Percentiles rank a stretch among this genome's conserved stretches.
Conservation (phyloP, 2,797 vertebrate genomes). For the Coluber constrictor region DNA sequence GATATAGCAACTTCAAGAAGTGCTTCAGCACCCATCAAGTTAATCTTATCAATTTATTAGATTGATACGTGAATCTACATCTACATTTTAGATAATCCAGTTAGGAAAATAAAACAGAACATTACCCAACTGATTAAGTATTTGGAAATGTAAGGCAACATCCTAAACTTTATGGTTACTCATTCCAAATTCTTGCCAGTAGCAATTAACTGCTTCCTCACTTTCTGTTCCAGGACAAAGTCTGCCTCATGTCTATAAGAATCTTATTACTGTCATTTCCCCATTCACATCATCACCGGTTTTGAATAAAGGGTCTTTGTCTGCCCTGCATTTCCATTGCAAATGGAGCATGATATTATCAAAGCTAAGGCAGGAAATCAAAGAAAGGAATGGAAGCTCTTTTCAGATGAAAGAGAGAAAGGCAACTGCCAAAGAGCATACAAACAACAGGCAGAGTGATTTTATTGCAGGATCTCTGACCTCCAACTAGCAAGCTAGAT, state of each 20-base stretch:
- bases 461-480: constrained; percentile 25
- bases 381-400: constrained; percentile 17
- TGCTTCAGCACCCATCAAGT: background rate
- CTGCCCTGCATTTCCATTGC: background rate
- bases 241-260: constrained; percentile 23
- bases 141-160: background rate
- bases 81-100: background rate
- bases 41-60: background rate
- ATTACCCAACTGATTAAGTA: background rate
- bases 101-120: background rate
- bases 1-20: background rate
- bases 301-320: background rate
- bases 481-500: background rate
- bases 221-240: constrained; percentile 9
- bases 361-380: constrained; percentile 25
- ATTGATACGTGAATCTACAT: background rate
- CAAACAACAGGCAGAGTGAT: background rate
- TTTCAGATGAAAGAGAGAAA: constrained; percentile 18
- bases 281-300: background rate
- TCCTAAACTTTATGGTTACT: background rate
- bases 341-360: constrained; percentile 17
- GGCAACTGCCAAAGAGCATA: background rate
- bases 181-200: background rate
- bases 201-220: background rate
- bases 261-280: constrained; percentile 4